Evolutionary conservation across 1,140 invertebrate genomes (phyloP).

Genomic region (Dendrolimus kikuchii): DNA sequence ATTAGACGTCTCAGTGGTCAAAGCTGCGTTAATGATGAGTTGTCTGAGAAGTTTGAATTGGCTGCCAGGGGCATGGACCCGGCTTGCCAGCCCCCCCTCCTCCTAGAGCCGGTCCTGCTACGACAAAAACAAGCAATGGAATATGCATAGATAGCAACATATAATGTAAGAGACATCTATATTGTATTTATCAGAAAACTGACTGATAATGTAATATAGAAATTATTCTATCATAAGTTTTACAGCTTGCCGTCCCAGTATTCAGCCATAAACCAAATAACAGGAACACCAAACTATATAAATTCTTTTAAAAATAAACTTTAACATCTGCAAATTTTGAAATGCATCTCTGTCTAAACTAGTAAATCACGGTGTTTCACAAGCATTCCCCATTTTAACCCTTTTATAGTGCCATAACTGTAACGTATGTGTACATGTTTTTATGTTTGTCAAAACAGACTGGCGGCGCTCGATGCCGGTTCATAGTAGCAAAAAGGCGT

Average conservation of each 20-base stretch:
- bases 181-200: neutral
- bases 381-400: slow-evolving; percentile 17
- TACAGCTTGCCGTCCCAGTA: neutral
- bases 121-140: no score
- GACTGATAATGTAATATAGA: slow-evolving; percentile 1
- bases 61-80: no score
- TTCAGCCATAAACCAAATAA: neutral
- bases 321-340: slow-evolving; percentile 17
- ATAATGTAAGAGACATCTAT: no score
- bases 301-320: neutral
- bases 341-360: neutral
- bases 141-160: no score
- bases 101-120: no score
- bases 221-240: neutral
- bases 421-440: slow-evolving; percentile 42
- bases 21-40: no score
- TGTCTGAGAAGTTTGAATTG: no score
- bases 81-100: no score
- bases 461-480: no score
- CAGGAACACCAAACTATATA: neutral
- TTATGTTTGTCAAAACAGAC: slow-evolving; percentile 54
- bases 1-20: no score
- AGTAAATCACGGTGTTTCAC: slow-evolving; percentile 5
- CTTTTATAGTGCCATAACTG: slow-evolving; percentile 34
- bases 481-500: slow-evolving; percentile 9